Conservation (phyloP, 2,113 vertebrate genomes). For the Calidris pugnax region DNA sequence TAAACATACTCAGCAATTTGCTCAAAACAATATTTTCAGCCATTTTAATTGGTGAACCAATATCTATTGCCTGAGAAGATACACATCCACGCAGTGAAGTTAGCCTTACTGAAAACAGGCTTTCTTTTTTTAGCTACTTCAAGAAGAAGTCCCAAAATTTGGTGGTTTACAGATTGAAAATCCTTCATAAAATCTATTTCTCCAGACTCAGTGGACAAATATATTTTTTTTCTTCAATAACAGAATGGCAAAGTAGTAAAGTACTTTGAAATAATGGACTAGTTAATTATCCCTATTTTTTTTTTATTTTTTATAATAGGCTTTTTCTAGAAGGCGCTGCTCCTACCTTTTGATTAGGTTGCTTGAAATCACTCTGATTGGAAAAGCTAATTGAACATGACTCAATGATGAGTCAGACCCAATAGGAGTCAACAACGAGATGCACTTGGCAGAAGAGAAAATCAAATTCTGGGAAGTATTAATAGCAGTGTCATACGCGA, state of each 20-base stretch:
- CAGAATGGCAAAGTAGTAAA: not conserved
- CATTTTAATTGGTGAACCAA: not conserved
- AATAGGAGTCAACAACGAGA: not conserved
- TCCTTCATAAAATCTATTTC: not conserved
- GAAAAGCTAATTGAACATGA: constrained; percentile 22
- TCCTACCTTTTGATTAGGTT: not conserved
- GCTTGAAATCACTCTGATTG: constrained; percentile 10
- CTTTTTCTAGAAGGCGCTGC: not conserved
- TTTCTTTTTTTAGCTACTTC: not conserved
- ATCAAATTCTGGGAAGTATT: constrained; percentile 3
- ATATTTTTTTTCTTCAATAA: not conserved
- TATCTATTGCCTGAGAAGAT: not conserved
- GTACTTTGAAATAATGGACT: not conserved
- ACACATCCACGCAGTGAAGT: not conserved
- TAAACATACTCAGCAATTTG: not conserved
- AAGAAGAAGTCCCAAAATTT: not conserved
- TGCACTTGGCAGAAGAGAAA: not conserved
- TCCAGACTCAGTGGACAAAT: not conserved
- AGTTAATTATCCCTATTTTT: not conserved
- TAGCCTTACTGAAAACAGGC: not conserved
- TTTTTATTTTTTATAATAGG: not conserved
- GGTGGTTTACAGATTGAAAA: not conserved
- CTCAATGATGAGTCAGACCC: constrained; percentile 5
- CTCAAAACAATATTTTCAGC: not conserved
- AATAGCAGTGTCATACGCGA: not conserved